A percentile compares a stretch with the other conserved stretches of the same genome.
Conservation (phyloP, 2,113 vertebrate species). For the Marmota flaviventris region DNA sequence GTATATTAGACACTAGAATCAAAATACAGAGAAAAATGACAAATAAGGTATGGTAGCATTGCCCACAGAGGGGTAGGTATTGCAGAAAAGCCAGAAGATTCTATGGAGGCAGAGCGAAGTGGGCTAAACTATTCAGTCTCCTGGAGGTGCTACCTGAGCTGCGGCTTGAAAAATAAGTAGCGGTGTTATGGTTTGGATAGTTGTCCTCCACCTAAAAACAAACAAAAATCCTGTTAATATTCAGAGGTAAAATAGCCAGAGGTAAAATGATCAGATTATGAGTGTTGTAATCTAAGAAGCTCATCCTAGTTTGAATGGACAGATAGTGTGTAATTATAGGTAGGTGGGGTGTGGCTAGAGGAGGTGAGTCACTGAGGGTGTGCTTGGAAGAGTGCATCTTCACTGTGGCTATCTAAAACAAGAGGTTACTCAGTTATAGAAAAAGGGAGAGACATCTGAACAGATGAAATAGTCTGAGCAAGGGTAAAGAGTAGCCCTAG, state of each 20-base stretch:
- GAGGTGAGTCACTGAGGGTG: too few species aligned
- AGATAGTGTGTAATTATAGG: too few species aligned
- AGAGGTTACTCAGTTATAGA: not conserved
- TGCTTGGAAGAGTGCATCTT: too few species aligned
- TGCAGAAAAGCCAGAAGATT: not conserved
- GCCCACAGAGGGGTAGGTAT: not conserved
- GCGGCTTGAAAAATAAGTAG: not conserved
- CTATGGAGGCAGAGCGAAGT: not conserved
- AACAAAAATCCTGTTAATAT: too few species aligned
- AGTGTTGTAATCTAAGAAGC: too few species aligned
- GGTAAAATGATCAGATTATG: too few species aligned
- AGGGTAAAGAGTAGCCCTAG: not conserved
- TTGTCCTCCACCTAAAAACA: too few species aligned
- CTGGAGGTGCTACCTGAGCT: not conserved
- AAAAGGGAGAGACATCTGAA: not conserved
- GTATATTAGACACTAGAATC: not conserved
- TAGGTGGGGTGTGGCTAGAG: too few species aligned
- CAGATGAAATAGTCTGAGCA: not conserved
- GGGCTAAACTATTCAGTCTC: not conserved
- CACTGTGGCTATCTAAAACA: too few species aligned
- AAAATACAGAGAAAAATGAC: not conserved
- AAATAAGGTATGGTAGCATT: not conserved
- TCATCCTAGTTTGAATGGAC: too few species aligned
- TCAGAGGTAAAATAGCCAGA: too few species aligned
- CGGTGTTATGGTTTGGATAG: too few species aligned